Percentiles rank a stretch among this genome's conserved stretches.
Evolutionary conservation across 2,797 vertebrate species (phyloP).

Genomic region (Falco berigora): DNA sequence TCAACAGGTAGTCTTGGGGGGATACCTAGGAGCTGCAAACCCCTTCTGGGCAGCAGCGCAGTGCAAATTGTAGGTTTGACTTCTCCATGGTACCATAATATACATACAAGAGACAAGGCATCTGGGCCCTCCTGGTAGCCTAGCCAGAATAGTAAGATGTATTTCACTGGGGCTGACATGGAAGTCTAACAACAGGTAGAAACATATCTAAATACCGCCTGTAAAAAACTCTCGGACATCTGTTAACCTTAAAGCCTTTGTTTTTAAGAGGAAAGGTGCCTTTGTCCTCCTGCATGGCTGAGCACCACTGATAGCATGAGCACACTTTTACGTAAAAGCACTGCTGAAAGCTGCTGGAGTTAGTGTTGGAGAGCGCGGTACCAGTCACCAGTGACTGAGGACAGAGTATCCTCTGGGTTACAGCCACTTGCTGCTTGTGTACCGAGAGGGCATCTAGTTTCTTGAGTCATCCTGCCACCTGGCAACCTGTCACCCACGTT

Average conservation of each 20-base stretch:
- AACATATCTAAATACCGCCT: background rate
- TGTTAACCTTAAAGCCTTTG: background rate
- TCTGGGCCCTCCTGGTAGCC: background rate
- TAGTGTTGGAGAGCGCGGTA: background rate
- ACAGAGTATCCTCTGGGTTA: background rate
- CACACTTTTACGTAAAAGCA: background rate
- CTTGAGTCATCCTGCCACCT: background rate
- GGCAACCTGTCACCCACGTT: background rate
- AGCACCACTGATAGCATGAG: background rate
- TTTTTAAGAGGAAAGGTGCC: background rate
- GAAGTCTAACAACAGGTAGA: background rate
- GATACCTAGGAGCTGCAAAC: background rate
- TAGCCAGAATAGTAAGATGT: background rate
- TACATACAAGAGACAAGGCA: background rate
- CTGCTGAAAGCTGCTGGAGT: background rate
- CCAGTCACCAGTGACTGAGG: background rate
- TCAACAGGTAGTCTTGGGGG: background rate
- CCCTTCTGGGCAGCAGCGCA: background rate
- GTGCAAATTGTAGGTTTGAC: background rate
- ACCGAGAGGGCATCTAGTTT: rapidly evolving
- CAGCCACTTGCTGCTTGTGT: background rate
- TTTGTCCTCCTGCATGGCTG: background rate
- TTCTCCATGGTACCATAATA: background rate
- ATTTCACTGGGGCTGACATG: background rate
- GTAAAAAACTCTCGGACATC: background rate